Percentiles rank a stretch among this genome's conserved stretches.
phyloP scores from a whole-genome alignment of 2,113 vertebrate species.

The Odocoileus hemionus region DNA sequence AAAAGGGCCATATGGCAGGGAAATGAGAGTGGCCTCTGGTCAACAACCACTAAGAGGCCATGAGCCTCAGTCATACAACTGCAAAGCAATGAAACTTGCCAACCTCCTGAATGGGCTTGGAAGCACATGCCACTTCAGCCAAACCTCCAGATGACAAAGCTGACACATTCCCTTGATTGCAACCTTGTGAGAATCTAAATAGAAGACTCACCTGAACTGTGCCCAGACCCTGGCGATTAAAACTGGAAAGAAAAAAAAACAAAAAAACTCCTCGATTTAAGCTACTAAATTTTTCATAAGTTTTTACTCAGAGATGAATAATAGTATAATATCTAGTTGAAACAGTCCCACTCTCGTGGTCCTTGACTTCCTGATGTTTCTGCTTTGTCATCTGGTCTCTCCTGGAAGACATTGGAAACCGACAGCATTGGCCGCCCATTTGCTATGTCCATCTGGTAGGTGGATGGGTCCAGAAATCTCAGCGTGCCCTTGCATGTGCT shows the following conservation, averaged over 20 bases:
- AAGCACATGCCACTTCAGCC: background rate
- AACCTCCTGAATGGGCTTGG: background rate
- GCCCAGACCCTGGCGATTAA: accelerated
- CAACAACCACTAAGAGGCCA: background rate
- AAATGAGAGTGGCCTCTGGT: background rate
- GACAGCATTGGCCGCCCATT: background rate
- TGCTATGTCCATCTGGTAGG: background rate
- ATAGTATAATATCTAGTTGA: background rate
- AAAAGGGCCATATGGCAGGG: background rate
- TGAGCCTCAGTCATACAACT: background rate
- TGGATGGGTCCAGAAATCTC: background rate
- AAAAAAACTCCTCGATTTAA: background rate
- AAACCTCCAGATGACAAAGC: background rate
- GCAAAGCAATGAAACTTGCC: background rate
- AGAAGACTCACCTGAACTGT: background rate
- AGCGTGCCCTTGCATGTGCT: background rate
- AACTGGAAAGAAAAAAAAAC: background rate
- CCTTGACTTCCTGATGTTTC: background rate
- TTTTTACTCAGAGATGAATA: background rate
- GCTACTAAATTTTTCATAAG: background rate
- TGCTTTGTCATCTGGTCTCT: background rate
- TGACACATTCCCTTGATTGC: background rate
- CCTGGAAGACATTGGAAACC: background rate
- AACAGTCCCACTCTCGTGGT: background rate
- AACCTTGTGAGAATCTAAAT: background rate